Evolutionary conservation across 2,113 vertebrate genomes (phyloP), one percentile per base, ranked within the genome.

Genomic region (Cercocebus atys): DNA sequence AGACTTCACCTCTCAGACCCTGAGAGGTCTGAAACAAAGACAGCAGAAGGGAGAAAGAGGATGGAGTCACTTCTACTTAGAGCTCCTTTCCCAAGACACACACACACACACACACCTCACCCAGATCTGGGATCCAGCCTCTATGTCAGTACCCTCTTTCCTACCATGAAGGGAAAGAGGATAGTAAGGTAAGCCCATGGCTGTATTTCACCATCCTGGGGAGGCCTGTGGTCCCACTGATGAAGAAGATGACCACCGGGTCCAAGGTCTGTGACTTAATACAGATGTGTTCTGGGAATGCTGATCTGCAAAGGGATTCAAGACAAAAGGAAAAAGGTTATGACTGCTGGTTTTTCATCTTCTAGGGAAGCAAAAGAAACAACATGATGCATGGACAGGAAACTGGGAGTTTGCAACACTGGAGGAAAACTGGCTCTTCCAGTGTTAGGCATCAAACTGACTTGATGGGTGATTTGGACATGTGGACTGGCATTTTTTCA

Each of bases 191-290:
- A n/a, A 98, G 66, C 35, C 94, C 96, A 0, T 99, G 98, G 72
- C 18, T 98, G 59, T 99, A 99, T 79, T 98, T 98, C 32, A 97
- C 93, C 99, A 99, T 99, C 97, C 99, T 99, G 72, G 99, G 99
- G 57, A 92, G 88, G 2, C 99, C 99, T 0, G 99, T 99, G 25
- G 99, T 99, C 81, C 99, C 99, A 64, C 99, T 99, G 95, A 99
- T 99, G 88, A 99, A 99, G 98, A 99, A 99, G 94, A 99, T 98
- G 43, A 5, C 83, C 99, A 99, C 98, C 0, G 99, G 93, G 40
- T 99, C 99, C 4, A 97, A 75, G 11, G 98, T 98, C 87, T 97
- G 99, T 73, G 99, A 99, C 97, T 98, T 98, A 78, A 98, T 27
- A 30, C 99, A 99, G n/a, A 93, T 97, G 81, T 99, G 99, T 14